Evolutionary conservation across 2,113 vertebrate genomes (phyloP), one percentile per base, ranked within the genome.

Genomic region (Micronycteris hirsuta): DNA sequence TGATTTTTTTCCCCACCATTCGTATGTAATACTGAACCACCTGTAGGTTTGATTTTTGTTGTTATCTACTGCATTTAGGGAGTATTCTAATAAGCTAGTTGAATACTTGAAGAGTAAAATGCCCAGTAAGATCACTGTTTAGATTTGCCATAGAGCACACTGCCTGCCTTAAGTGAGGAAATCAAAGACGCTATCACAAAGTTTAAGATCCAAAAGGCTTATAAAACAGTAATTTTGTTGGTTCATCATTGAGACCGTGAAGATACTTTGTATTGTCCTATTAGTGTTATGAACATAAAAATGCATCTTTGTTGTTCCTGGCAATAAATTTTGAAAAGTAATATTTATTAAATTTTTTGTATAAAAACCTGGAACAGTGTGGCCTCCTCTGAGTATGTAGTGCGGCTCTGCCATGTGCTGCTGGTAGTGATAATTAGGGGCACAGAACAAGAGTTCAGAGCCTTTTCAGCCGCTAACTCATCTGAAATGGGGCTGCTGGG

Each of bases 321-420:
- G 99, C 99, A 99, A 99, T 99, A 99, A 99, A 99, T 99, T 99
- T 99, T 99, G 99, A 98, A 99, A 99, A 99, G 99, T 99, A 99
- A 99, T 99, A 99, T 99, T 99, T 99, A 99, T 99, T 99, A 99
- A 99, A 99, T 99, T 99, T 99, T 99, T 99, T 99, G 99, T 99
- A 99, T 99, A 99, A 99, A 99, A 99, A 99, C 98, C 98, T 80
- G 33, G 97, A 98, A 96, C 80, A 93, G 98, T 97, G 98, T 99
- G 98, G 98, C 98, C 97, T 97, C 98, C 98, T 97, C 98, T 98
- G 97, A 98, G 97, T 3, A 49, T 1, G 2, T 33, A 83, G 90
- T 89, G 92, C 2, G 31, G 86, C 74, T 47, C 76, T 84, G 77
- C 58, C 22, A 8, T 58, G 26, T 22, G 70, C 68, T 80, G 86